These are phyloP conservation scores for Pseudochirops cupreus DNA, from an alignment of 2,797 vertebrate genomes.

Conservation along the genomic window DNA sequence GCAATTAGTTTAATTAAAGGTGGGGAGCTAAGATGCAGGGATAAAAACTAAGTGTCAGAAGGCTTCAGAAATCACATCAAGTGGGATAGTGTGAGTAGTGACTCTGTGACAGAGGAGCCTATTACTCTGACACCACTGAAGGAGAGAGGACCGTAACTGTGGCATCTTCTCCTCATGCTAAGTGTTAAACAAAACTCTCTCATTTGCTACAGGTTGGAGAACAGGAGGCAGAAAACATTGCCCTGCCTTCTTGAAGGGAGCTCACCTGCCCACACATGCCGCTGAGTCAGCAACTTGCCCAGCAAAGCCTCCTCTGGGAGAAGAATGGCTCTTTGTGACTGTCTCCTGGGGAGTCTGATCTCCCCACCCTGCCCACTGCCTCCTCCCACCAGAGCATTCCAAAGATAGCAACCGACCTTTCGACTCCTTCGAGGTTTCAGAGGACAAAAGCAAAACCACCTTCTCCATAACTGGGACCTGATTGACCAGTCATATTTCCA, in stretches of 20 bases:
- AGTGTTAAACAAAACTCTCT: slow-evolving; percentile 22
- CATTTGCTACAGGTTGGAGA: neutral
- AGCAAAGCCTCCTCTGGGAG: neutral
- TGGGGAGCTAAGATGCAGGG: neutral
- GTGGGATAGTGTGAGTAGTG: neutral
- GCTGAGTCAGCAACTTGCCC: neutral
- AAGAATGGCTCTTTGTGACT: slow-evolving; percentile 31
- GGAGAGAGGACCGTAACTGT: neutral
- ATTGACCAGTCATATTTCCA: neutral
- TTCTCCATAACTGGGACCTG: neutral
- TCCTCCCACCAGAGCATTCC: slow-evolving; percentile 7
- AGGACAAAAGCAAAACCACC: neutral
- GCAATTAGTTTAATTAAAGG: neutral
- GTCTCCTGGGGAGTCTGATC: neutral
- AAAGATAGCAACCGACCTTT: neutral
- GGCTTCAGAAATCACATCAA: neutral
- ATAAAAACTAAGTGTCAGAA: neutral
- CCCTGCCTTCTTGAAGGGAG: neutral
- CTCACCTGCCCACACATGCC: neutral
- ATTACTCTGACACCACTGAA: neutral
- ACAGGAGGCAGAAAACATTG: neutral
- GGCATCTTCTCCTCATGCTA: neutral
- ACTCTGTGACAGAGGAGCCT: neutral
- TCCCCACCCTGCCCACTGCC: neutral
- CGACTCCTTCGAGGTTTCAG: neutral